Conservation (phyloP, 2,797 vertebrate genomes). For the Acridotheres tristis region DNA sequence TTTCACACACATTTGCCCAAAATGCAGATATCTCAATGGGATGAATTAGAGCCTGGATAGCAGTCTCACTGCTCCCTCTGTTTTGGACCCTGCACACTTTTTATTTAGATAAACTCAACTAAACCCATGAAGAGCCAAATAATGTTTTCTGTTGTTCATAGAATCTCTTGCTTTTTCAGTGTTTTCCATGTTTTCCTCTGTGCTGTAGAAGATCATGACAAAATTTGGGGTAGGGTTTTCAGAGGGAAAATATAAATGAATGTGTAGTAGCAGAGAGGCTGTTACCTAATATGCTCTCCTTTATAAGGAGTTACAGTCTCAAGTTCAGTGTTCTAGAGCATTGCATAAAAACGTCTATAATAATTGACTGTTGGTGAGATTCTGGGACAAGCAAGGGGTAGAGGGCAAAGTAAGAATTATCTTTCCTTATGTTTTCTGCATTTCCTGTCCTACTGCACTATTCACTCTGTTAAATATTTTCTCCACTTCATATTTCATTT, state of each 20-base stretch:
- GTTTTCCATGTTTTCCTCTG: background rate
- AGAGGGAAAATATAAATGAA: background rate
- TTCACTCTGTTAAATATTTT: background rate
- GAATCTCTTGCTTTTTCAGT: background rate
- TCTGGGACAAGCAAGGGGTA: background rate
- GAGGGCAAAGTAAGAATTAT: background rate
- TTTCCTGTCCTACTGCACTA: background rate
- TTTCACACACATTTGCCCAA: conserved; percentile 12
- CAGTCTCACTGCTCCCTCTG: background rate
- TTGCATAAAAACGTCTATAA: background rate
- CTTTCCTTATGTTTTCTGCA: background rate
- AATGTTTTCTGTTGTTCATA: background rate
- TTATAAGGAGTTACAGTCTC: background rate
- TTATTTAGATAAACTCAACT: background rate
- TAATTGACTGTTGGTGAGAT: background rate
- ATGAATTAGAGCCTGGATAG: background rate
- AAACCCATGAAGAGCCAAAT: background rate
- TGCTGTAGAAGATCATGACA: background rate
- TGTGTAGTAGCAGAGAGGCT: background rate
- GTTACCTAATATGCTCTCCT: background rate
- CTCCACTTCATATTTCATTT: background rate
- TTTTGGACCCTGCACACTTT: background rate
- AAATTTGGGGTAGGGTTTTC: background rate
- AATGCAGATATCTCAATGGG: background rate
- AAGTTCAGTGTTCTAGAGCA: background rate